Conservation (phyloP, 2,888 invertebrate species). For the Hetaerina titia region DNA sequence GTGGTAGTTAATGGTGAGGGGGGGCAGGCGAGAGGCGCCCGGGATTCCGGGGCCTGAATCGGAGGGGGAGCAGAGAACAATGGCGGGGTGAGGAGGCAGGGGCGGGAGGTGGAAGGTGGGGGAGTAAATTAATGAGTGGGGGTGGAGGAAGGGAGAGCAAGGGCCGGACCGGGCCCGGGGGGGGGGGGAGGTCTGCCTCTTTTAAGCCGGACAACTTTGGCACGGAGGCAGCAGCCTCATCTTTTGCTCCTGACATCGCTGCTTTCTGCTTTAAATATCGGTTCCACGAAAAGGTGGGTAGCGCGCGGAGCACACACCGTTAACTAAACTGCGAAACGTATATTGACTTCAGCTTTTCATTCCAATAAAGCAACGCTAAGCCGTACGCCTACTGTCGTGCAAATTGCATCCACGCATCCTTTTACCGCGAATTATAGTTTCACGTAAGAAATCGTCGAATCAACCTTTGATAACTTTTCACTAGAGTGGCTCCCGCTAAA, state of each 20-base stretch:
- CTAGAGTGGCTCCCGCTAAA: no score
- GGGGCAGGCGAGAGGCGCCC: background rate
- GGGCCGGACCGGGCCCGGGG: background rate
- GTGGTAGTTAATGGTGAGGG: background rate
- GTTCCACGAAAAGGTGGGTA: background rate
- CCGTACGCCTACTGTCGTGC: background rate
- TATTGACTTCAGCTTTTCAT: background rate
- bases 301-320: no score
- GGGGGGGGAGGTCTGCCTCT: background rate
- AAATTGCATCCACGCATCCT: background rate
- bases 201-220: conserved; percentile 30
- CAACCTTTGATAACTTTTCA: no score
- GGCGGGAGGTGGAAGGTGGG: background rate
- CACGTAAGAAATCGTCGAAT: no score
- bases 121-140: conserved; percentile 2
- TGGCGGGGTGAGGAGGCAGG: background rate
- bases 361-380: background rate
- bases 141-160: background rate
- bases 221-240: background rate
- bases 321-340: background rate
- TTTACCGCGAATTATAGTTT: no score
- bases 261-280: background rate
- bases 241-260: background rate
- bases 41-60: background rate
- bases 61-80: background rate